Conservation (phyloP, 1,140 invertebrate genomes). For the Piezodorus guildinii region DNA sequence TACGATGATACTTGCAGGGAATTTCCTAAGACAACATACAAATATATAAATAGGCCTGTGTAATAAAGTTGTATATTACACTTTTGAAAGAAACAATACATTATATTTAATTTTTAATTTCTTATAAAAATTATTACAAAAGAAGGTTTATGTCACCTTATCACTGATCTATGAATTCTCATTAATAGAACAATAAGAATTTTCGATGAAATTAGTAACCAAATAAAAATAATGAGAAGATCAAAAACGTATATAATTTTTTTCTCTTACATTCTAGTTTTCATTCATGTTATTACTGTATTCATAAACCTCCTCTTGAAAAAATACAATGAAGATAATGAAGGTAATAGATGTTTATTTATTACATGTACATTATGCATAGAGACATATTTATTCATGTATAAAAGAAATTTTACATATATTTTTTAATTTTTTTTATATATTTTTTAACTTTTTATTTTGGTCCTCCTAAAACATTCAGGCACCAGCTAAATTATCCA, state of each 20-base stretch:
- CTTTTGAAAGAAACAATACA: slow-evolving; percentile 8
- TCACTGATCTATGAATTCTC: slow-evolving; percentile 1
- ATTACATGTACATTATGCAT: neutral
- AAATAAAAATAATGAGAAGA: neutral
- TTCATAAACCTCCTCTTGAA: neutral
- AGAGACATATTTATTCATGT: slow-evolving; percentile 2
- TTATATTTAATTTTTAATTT: neutral
- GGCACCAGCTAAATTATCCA: slow-evolving; percentile 20
- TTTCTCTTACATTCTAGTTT: neutral
- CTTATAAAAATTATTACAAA: neutral
- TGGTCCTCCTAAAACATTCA: slow-evolving; percentile 22
- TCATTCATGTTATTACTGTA: neutral
- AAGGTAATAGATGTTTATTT: slow-evolving; percentile 3
- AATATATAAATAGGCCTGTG: slow-evolving; percentile 18
- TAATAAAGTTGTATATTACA: slow-evolving; percentile 16
- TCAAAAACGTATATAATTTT: neutral
- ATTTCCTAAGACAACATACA: neutral
- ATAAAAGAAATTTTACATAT: slow-evolving; percentile 15
- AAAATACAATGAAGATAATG: slow-evolving; percentile 4
- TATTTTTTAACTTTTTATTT: slow-evolving; percentile 11
- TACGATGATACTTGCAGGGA: neutral
- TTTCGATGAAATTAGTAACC: neutral
- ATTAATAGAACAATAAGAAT: neutral
- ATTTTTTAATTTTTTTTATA: slow-evolving; percentile 11
- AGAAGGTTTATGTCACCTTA: slow-evolving; percentile 1